Evolutionary conservation across 2,888 invertebrate genomes (phyloP), one percentile per base, ranked within the genome.

Genomic region (Galeruca laticollis): DNA sequence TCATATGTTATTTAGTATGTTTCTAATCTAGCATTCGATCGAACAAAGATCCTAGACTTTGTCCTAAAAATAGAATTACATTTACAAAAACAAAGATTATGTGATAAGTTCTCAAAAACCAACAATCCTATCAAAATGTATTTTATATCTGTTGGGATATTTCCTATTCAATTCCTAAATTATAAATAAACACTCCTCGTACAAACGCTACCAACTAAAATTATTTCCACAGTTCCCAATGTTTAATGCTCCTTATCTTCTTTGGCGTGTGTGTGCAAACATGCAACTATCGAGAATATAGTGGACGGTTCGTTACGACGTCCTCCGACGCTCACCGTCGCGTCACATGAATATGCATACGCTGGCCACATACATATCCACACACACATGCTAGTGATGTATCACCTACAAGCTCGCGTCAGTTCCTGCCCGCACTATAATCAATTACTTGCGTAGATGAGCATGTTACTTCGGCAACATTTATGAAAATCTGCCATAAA

Each of bases 391-490:
- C 79, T 79, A 78, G 80, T 82, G 82, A 82, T 82, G 82, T 82
- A 82, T 82, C 80, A 82, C 81, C 82, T 82, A 82, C 82, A 82
- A 80, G 80, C 80, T 76, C 78, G 77, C 80, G 83, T 82, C 82
- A 83, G 79, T 82, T 82, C 81, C 83, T 80, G 81, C 75, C 82
- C 82, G 66, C 72, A 81, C 82, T 83, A 82, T 84, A 84, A 86
- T 86, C 85, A 86, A 86, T 86, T 86, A 85, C 84, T 84, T 82
- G 84, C 82, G 83, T 84, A 84, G 83, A 85, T 84, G 84, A 85
- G 84, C 85, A 84, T 85, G 84, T 83, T 83, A 84, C 84, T 84
- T 84, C 82, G 79, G 84, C 80, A 83, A 84, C 85, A 84, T 84
- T 83, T 82, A 84, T 83, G 84, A 84, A 84, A 83, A 81, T 81